Base-by-base conservation (phyloP, 1,140 invertebrate genomes). In the Dendroctonus valens region DNA sequence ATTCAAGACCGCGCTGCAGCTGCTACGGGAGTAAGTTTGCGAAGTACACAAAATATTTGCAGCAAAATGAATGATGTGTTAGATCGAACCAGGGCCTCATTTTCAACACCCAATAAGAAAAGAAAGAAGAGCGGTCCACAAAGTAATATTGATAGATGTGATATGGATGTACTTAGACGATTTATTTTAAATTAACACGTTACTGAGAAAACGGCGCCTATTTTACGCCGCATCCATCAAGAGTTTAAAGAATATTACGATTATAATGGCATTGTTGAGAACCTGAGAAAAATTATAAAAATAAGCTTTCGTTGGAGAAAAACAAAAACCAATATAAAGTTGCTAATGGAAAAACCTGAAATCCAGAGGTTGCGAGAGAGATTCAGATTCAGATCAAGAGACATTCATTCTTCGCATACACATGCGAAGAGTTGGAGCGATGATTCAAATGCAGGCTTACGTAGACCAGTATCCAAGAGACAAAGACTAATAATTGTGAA, bases 401-500 rank as follows among this genome's bases (percentile, higher is more conserved):
- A n/a, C 50, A 6, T 52, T 14, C 12, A 12, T 52, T 14, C n/a
- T 37, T 14, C 7, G 14, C 50, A 52, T 12, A 52, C 12, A 7
- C 50, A 52, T 7, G 50, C 7, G 8, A 52, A 52, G 14, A 52
- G 50, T 7, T 52, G 7, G 12, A 52, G 14, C 8, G 15, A 59
- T n/a, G n/a, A 44, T 44, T 7, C 12, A 40, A 41, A 1, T 55
- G 37, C 8, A 2, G 11, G 53, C 12, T 14, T 39, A 7, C 40
- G 12, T 44, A 6, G 37, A 11, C 59, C 26, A 53, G 8, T 50
- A 5, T 55, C 58, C 5, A 67, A 67, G 54, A 58, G 62, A 3
- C 55, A 70, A 55, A 54, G 70, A 8, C 68, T 70, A 60, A 73
- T 74, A 67, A 68, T 73, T n/a, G 68, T 72, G 0, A 60, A 71